Base-by-base conservation (phyloP, 2,113 vertebrate species). In the Amblyopsis rosae region DNA sequence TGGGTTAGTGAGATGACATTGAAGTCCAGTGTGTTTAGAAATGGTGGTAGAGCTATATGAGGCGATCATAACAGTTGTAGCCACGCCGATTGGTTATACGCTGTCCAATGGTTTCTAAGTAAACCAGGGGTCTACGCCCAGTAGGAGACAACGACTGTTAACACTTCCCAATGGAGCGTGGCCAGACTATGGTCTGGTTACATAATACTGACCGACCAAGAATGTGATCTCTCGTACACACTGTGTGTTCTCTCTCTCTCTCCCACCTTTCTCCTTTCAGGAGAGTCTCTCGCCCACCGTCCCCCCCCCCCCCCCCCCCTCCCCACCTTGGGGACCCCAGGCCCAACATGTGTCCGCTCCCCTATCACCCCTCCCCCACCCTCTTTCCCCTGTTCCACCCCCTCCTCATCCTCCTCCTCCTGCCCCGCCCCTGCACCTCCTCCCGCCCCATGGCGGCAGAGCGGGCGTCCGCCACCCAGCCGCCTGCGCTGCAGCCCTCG, bases 361-460 rank as follows among this genome's bases (percentile, higher is more conserved):
- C 33, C 0, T 11, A 65, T 72, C 70, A 80, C 77, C 64, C 79
- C 54, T 62, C 79, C 56, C 62, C 78, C 33, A 49, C 80, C 49
- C 3, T 58, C 59, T 60, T 50, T 32, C 62, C 70, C 7, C 26
- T 85, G 65, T 63, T 86, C 62, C 51, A 80, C 55, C 75, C 87
- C 56, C 56, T 75, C 13, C 32, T 88, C 46, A 73, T 65, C 51
- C 26, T 87, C 35, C 59, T 86, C 33, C 65, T 86, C 13, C 62
- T 93, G 73, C 79, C 86, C 33, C 73, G 80, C 12, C 82, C 69
- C 15, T 81, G 82, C 68, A 51, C 80, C 1, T 72, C 86, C 57
- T 77, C 72, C 3, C 57, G 70, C 86, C 57, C 76, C 72, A 3
- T 55, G 70, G 67, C 72, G 75, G 0, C 67, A 85, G 69, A 87